Conservation (phyloP, 2,888 invertebrate genomes). For the Nyleta sp. region DNA sequence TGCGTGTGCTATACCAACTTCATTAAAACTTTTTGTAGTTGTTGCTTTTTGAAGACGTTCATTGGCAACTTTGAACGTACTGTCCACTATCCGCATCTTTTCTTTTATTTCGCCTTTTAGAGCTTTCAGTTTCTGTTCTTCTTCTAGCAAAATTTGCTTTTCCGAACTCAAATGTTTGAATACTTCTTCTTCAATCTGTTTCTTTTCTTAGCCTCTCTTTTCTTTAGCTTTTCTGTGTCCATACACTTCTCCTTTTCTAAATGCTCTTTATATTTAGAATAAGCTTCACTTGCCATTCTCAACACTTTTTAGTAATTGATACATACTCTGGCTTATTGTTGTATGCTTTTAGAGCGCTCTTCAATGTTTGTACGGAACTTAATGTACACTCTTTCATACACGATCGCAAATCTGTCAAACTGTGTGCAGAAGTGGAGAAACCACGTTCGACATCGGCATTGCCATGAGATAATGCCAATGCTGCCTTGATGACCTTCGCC, state of each 20-base stretch:
- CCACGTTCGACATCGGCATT: constrained; percentile 59
- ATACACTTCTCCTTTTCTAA: no score
- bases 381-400: constrained; percentile 56
- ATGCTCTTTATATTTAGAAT: not conserved
- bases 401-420: constrained; percentile 54
- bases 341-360: constrained; percentile 10
- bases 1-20: constrained; percentile 20
- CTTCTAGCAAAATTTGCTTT: constrained; percentile 11
- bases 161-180: constrained; percentile 15
- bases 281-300: not conserved
- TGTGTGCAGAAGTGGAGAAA: constrained; percentile 51
- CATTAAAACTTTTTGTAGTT: constrained; percentile 14
- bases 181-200: constrained; percentile 2
- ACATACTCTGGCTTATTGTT: constrained; percentile 6
- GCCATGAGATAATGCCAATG: constrained; percentile 57
- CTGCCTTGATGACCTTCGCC: constrained; percentile 50
- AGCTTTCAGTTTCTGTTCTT: constrained; percentile 21
- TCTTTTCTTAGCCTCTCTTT: not conserved
- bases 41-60: constrained; percentile 20
- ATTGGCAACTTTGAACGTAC: constrained; percentile 21
- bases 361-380: constrained; percentile 32
- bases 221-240: not conserved
- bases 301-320: constrained; percentile 11
- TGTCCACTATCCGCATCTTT: constrained; percentile 2
- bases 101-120: constrained; percentile 18